Conservation (phyloP, 1,140 invertebrate species). For the Sminthurinus signatus region DNA sequence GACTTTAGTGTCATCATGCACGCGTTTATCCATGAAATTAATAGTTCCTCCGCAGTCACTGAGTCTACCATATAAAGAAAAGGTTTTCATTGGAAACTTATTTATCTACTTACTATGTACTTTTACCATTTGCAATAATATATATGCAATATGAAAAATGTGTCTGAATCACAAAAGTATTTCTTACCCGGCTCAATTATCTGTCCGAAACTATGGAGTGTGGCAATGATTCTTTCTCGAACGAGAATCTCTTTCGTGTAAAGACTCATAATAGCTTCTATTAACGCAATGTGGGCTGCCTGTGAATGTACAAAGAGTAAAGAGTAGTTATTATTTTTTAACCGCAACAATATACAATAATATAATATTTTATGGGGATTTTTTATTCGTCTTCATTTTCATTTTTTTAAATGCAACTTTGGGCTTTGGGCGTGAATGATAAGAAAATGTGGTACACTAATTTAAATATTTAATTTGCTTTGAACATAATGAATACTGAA, state of each 20-base stretch:
- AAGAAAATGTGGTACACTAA: no score
- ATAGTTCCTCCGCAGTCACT: conserved; percentile 24
- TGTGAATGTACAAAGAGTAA: no score
- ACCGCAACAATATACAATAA: no score
- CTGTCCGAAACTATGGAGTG: conserved; percentile 31
- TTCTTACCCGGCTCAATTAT: conserved; percentile 22
- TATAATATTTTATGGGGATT: no score
- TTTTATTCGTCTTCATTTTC: no score
- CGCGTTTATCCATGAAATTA: conserved; percentile 39
- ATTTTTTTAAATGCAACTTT: no score
- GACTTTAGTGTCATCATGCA: conserved; percentile 34
- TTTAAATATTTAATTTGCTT: no score
- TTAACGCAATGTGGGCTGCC: conserved; percentile 40
- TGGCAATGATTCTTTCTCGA: conserved; percentile 29
- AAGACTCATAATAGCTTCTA: conserved; percentile 38
- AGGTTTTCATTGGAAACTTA: no score
- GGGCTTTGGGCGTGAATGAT: no score
- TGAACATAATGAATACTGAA: no score
- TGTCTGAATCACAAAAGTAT: neutral
- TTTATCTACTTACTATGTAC: neutral
- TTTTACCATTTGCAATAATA: neutral
- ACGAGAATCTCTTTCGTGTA: conserved; percentile 33
- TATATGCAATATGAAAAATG: neutral
- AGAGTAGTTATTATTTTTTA: no score
- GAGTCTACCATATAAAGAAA: no score